Evolutionary conservation across 2,113 vertebrate species (phyloP), one percentile per base, ranked within the genome.

Genomic region (Colinus virginianus): DNA sequence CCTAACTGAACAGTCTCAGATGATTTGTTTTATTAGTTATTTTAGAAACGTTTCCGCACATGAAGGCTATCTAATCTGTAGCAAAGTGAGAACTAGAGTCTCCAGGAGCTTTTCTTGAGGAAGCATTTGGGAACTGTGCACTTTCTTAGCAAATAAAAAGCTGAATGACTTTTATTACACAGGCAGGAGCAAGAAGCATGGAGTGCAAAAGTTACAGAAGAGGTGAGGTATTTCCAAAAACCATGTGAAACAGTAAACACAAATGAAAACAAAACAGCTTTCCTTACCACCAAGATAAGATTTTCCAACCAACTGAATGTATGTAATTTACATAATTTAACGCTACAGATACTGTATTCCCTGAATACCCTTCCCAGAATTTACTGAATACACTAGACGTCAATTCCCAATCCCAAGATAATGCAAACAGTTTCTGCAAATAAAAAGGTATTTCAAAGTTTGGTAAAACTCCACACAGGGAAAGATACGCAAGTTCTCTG

Each of bases 1-100:
- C 58, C 80, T 46, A 90, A 71, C 72, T 71, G 77, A 93, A 18
- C 55, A 94, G 55, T 53, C 82, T 62, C 71, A 40, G 75, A 42
- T 34, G 51, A 28, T 26, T 51, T 90, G 40, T 56, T 67, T 84
- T 53, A 81, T 80, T 93, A 91, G 43, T 88, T 81, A 90, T 78
- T 96, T 75, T 62, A 56, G 79, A 87, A 55, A 68, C 61, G 68
- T 67, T 88, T 80, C 77, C 71, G 18, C 59, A 15, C 48, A 62
- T 45, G 83, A 76, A 75, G 56, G 56, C 55, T 78, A 66, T 51
- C 43, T 74, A 55, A 63, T 59, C 68, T 38, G 30, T 38, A 51
- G 64, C 56, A 59, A 80, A 53, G 7, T 68, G 84, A 87, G 77
- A 83, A 9, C 56, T 55, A 3, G 7, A 83, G 28, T 16, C 46